These are phyloP conservation scores for Poicephalus meyeri DNA, from an alignment of 2,113 vertebrate species.

Conservation along the genomic window DNA sequence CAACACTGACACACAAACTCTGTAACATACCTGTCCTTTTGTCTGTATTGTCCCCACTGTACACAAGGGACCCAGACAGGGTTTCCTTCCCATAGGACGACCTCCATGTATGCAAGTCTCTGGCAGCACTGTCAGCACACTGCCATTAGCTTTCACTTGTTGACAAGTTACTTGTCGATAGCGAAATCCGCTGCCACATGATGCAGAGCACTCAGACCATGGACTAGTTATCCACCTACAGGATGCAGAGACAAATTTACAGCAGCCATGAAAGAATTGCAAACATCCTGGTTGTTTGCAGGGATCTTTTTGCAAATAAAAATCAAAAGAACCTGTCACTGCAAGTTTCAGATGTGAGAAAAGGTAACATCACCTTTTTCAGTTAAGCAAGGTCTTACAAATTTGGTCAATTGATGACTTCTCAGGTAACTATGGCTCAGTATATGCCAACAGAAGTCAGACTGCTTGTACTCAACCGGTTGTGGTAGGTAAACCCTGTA, in stretches of 20 bases:
- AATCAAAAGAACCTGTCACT: background rate
- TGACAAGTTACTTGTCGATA: conserved; percentile 78
- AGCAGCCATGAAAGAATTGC: background rate
- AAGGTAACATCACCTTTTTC: background rate
- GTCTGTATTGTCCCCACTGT: conserved; percentile 29
- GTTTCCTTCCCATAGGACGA: conserved; percentile 65
- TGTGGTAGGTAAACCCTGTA: background rate
- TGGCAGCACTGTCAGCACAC: background rate
- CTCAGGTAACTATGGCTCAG: background rate
- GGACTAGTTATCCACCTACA: conserved; percentile 78
- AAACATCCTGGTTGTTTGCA: background rate
- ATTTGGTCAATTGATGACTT: background rate
- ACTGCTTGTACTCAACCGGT: background rate
- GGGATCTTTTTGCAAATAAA: background rate
- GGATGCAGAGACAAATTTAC: background rate
- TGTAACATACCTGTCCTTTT: conserved; percentile 72
- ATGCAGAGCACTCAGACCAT: conserved; percentile 84
- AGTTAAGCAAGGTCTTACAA: background rate
- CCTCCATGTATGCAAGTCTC: conserved; percentile 51
- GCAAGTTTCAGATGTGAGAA: background rate
- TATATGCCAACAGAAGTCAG: background rate
- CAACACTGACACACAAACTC: too few species aligned
- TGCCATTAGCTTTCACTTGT: conserved; percentile 62
- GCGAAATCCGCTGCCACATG: conserved; percentile 81
- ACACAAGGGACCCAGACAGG: conserved; percentile 73